Conservation (phyloP, 2,888 invertebrate genomes). For the Dermolepida albohirtum region DNA sequence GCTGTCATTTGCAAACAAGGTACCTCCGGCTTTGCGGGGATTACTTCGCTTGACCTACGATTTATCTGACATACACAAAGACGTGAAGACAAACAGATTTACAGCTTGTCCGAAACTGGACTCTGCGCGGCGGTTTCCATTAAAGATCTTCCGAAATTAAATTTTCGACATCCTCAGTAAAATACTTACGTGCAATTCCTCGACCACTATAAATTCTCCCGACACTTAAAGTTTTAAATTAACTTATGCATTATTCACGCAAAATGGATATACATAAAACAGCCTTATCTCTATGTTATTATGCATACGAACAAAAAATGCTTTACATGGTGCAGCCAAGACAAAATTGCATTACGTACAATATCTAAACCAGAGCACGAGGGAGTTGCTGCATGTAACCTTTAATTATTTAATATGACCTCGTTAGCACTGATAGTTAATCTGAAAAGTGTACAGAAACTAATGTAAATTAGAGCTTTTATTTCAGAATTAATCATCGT, state of each 20-base stretch:
- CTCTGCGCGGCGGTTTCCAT: slow-evolving; percentile 3
- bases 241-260: slow-evolving; percentile 36
- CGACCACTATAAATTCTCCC: slow-evolving; percentile 26
- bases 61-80: slow-evolving; percentile 28
- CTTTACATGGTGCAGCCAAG: too few relatives aligned
- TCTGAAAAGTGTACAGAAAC: too few relatives aligned
- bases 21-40: slow-evolving; percentile 38
- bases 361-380: too few relatives aligned
- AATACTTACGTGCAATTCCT: slow-evolving; percentile 26
- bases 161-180: slow-evolving; percentile 4
- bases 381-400: too few relatives aligned
- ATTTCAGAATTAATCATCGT: too few relatives aligned
- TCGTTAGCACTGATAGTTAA: too few relatives aligned
- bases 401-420: too few relatives aligned
- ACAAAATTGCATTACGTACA: too few relatives aligned
- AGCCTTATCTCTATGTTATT: slow-evolving; percentile 26
- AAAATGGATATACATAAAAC: slow-evolving; percentile 36
- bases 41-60: slow-evolving; percentile 36
- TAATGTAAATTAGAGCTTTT: too few relatives aligned
- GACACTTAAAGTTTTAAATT: slow-evolving; percentile 29
- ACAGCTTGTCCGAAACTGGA: slow-evolving; percentile 15
- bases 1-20: slow-evolving; percentile 39
- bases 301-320: slow-evolving; percentile 28
- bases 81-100: slow-evolving; percentile 36
- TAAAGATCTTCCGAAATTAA: slow-evolving; percentile 19